Conservation (phyloP, 1,140 invertebrate species). For the Pseudoatta argentina region DNA sequence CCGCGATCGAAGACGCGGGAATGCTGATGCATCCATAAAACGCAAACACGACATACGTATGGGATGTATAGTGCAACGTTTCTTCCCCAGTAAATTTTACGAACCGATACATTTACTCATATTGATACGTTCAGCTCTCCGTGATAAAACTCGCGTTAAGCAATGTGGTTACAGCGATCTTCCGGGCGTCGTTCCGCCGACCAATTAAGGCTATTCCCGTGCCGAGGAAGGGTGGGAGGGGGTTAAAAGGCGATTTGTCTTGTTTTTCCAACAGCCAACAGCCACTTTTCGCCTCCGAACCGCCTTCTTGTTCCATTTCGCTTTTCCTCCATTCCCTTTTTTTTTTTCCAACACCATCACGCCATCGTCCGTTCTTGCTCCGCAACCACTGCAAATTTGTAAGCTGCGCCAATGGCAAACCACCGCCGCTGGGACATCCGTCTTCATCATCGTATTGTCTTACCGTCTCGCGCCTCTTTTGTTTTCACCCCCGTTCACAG, state of each 20-base stretch:
- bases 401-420: conserved; percentile 40
- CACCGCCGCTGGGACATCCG: conserved; percentile 51
- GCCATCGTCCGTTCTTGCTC: conserved; percentile 50
- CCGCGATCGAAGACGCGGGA: conserved; percentile 47
- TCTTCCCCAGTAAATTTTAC: conserved; percentile 79
- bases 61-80: conserved; percentile 55
- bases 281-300: conserved; percentile 40
- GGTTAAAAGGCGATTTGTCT: conserved; percentile 82
- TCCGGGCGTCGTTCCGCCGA: conserved; percentile 70
- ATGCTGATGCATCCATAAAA: conserved; percentile 78
- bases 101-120: conserved; percentile 76
- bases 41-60: conserved; percentile 74
- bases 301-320: conserved; percentile 44
- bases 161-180: conserved; percentile 79
- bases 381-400: conserved; percentile 72
- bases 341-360: not conserved
- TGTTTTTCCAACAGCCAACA: conserved; percentile 64
- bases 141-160: conserved; percentile 83
- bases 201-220: conserved; percentile 78
- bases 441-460: conserved; percentile 67
- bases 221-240: conserved; percentile 53
- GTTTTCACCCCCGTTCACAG: conserved; percentile 46
- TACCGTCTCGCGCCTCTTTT: conserved; percentile 48
- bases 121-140: conserved; percentile 38
- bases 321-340: conserved; percentile 43